Conservation (phyloP, 2,888 invertebrate genomes). For the Leptopilina drosophilae region DNA sequence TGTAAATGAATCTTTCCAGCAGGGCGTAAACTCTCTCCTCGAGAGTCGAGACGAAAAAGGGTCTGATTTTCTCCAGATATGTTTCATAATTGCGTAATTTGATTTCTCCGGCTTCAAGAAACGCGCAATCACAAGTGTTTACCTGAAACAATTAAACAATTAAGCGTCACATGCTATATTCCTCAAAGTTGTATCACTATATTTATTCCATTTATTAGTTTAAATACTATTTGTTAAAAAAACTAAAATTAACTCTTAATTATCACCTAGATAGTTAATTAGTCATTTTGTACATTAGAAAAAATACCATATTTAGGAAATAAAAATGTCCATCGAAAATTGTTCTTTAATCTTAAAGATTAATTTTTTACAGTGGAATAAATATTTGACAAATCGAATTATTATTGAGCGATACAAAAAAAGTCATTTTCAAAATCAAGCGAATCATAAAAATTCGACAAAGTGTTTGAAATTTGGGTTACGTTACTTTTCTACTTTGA, state of each 20-base stretch:
- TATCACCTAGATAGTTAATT: too few relatives aligned
- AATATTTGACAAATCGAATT: too few relatives aligned
- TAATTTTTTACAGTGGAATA: too few relatives aligned
- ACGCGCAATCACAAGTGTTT: constrained; percentile 11
- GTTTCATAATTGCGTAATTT: constrained; percentile 56
- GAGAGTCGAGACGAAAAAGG: constrained; percentile 63
- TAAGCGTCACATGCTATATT: background rate
- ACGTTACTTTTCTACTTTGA: constrained; percentile 13
- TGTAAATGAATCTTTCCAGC: constrained; percentile 64
- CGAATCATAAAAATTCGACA: constrained; percentile 2
- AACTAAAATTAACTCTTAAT: too few relatives aligned
- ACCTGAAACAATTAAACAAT: background rate
- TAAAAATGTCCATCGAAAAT: too few relatives aligned
- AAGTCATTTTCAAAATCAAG: background rate
- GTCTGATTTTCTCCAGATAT: constrained; percentile 63
- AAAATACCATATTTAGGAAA: too few relatives aligned
- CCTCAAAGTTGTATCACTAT: background rate
- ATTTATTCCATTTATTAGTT: too few relatives aligned
- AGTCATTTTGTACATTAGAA: too few relatives aligned
- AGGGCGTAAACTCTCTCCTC: constrained; percentile 61
- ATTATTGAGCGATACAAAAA: background rate
- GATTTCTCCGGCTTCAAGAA: constrained; percentile 40
- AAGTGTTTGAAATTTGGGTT: constrained; percentile 13
- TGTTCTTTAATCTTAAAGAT: too few relatives aligned
- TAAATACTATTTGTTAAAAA: too few relatives aligned